Evolutionary conservation across 2,797 vertebrate species (phyloP), one percentile per base, ranked within the genome.

Genomic region (Ceryle rudis): DNA sequence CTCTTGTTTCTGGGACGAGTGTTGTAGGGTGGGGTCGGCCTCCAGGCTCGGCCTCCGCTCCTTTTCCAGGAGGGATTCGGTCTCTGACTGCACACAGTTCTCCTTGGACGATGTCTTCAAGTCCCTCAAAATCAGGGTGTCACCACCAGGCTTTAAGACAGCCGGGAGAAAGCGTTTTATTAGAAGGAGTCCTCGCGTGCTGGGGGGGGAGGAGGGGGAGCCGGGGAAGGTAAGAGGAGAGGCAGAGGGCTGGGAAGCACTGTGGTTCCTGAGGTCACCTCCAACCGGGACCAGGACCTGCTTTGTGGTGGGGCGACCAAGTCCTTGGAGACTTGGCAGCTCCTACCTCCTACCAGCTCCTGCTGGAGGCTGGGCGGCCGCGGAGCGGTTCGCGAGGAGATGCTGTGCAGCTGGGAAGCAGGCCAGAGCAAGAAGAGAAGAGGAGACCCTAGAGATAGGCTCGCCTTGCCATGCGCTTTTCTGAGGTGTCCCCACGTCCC

Each of bases 71-170:
- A 99, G 97, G 73, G 98, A 99, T 95, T 99, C 98, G 1, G 98
- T 99, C 98, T 99, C 98, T 51, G 98, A 99, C 97, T 99, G 98
- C 97, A 98, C 97, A 96, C 98, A 99, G 97, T 98, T 99, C 96
- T 99, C 99, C 93, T 98, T 98, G n/a, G 98, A 51, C 90, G 97
- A 98, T 92, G 98, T 98, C 58, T 98, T 98, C 91, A 99, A 98
- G 96, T 99, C 98, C 96, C 98, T 99, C 96, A 99, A 97, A 28
- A 98, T 98, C 78, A 99, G 95, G 55, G 99, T 98, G 96, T 99
- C 98, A 19, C 95, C 97, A 97, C 98, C 98, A 28, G 98, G 98
- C 98, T 99, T 97, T 88, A 97, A 97, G 97, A 97, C 94, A 97
- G 96, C 96, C 97, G 14, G 95, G 95, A 97, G 92, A 97, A 95